Evolutionary conservation across 2,888 invertebrate species (phyloP), one percentile per base, ranked within the genome.

Genomic region (Melanchra persicariae): DNA sequence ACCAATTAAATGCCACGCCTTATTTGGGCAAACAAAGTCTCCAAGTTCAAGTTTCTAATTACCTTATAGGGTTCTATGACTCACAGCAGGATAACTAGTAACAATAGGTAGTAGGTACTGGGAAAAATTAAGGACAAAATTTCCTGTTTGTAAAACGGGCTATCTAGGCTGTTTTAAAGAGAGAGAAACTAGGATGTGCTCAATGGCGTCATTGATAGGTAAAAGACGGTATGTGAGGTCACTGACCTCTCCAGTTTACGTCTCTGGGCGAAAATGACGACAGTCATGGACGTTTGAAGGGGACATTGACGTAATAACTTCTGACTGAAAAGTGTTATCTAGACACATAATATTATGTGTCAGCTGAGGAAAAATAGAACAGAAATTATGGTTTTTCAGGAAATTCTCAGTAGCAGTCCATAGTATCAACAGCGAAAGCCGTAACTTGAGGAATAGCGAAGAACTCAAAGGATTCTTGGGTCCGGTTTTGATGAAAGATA

Each of bases 231-330:
- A 4, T 70, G 40, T 71, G 70, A 59, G 60, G 55, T 72, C 57
- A 73, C 17, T 37, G 19, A 51, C 15, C 26, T 19, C 43, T 9
- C 7, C 15, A 51, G n/a, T 24, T 71, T 73, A n/a, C 73, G 73
- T 73, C 64, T 45, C 12, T 64, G 4, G 19, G 6, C 15, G 12
- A 19, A 22, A n/a, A 40, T 74, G 65, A 73, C 74, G 45, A 34
- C 58, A 54, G 43, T n/a, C 10, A 45, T 47, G n/a, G 37, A 74
- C 37, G 57, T 73, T 30, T n/a, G 45, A 22, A 66, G 19, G 26
- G 3, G 7, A 45, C 4, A 57, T 73, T 63, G 63, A 73, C 71
- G 71, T 47, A 71, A 61, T 55, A 30, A 17, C 10, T 60, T 1
- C 12, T 45, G 34, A 26, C n/a, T 22, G 43, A 37, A 52, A 34